These are phyloP conservation scores for Phasianus colchicus DNA, from an alignment of 2,113 vertebrate species.

Conservation along the genomic window DNA sequence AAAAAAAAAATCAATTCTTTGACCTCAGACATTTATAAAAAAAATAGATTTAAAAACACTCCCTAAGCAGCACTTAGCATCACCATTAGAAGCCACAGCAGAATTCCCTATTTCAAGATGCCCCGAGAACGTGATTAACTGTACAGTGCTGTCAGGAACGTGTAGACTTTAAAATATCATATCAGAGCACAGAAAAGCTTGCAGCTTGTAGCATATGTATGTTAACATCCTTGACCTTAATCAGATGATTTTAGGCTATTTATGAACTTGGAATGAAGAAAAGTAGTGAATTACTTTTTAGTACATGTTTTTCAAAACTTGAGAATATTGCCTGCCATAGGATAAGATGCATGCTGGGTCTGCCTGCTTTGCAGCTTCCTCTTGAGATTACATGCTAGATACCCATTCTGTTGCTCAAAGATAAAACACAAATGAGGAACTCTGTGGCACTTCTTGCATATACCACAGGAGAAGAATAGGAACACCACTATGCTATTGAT, in stretches of 20 bases:
- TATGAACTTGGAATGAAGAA: background rate
- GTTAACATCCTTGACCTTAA: background rate
- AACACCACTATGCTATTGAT: background rate
- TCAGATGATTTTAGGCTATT: background rate
- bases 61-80: background rate
- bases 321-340: background rate
- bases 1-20: background rate
- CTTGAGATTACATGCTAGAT: background rate
- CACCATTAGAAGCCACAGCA: background rate
- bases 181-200: background rate
- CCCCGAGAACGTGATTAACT: background rate
- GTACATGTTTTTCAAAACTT: background rate
- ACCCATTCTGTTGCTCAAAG: background rate
- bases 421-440: background rate
- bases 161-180: background rate
- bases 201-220: background rate
- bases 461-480: background rate
- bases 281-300: background rate
- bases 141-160: background rate
- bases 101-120: background rate
- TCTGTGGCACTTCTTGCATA: background rate
- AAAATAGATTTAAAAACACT: background rate
- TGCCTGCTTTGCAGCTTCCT: background rate
- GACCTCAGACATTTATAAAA: background rate
- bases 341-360: background rate